Evolutionary conservation across 2,113 vertebrate species (phyloP).

Genomic region (cat (Felis catus)): DNA sequence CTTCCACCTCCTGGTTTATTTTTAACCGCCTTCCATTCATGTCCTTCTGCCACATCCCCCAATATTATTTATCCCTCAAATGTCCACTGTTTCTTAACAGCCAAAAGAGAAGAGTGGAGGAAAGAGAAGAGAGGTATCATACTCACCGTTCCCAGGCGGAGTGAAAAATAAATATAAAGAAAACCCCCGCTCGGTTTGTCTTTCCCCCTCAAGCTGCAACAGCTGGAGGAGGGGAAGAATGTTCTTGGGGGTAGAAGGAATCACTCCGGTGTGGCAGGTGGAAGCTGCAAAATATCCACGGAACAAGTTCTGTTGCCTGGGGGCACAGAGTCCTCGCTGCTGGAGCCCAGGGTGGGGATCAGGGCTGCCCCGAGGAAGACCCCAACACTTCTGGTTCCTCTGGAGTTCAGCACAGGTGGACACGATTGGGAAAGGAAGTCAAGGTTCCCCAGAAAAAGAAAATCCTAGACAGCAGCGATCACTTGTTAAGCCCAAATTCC

Average conservation of each 20-base stretch:
- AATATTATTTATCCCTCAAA: conserved; percentile 70
- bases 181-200: conserved; percentile 30
- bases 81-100: conserved; percentile 69
- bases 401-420: conserved; percentile 54
- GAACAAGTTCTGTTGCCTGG: conserved; percentile 64
- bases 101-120: background rate
- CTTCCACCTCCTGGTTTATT: conserved; percentile 78
- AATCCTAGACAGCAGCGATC: conserved; percentile 69
- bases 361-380: conserved; percentile 31
- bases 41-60: conserved; percentile 74
- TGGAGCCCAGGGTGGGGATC: background rate
- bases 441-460: conserved; percentile 22
- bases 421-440: conserved; percentile 35
- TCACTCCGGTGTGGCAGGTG: conserved; percentile 69
- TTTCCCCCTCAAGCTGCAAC: conserved; percentile 63
- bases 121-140: conserved; percentile 42
- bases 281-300: conserved; percentile 50
- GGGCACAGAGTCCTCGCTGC: conserved; percentile 29
- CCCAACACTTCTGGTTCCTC: conserved; percentile 38
- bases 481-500: conserved; percentile 75
- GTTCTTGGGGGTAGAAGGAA: conserved; percentile 54
- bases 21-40: conserved; percentile 79
- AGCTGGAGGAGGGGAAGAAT: conserved; percentile 66
- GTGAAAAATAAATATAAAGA: conserved; percentile 66
- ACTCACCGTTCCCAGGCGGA: conserved; percentile 82